These are phyloP conservation scores for Muschampia plurimacula DNA, from an alignment of 2,888 invertebrate genomes.

Conservation along the genomic window DNA sequence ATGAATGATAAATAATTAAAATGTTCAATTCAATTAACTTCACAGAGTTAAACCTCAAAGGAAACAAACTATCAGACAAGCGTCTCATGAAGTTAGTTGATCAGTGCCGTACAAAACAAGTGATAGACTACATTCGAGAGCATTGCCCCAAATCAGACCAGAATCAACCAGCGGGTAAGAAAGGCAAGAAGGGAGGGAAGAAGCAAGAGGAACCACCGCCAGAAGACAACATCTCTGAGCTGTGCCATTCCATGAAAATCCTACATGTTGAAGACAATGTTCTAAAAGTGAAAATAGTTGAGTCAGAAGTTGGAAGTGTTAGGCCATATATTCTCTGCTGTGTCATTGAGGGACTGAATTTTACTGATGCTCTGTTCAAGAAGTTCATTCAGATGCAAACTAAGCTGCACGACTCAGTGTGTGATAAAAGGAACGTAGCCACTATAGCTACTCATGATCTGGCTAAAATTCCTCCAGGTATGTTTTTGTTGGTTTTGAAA, in stretches of 20 bases:
- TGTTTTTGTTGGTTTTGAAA: slow-evolving; percentile 1
- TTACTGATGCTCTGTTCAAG: slow-evolving; percentile 88
- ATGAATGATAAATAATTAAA: no score
- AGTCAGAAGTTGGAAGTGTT: slow-evolving; percentile 85
- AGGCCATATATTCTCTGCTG: slow-evolving; percentile 91
- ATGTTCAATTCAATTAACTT: slow-evolving; percentile 36
- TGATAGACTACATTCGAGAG: slow-evolving; percentile 91
- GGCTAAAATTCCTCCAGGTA: slow-evolving; percentile 86
- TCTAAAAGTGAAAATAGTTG: slow-evolving; percentile 79
- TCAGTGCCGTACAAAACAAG: slow-evolving; percentile 90
- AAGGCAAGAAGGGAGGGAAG: slow-evolving; percentile 73
- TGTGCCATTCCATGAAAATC: slow-evolving; percentile 73
- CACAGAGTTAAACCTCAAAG: slow-evolving; percentile 89
- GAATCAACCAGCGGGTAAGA: slow-evolving; percentile 57
- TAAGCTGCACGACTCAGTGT: slow-evolving; percentile 90
- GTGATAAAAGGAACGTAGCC: slow-evolving; percentile 91
- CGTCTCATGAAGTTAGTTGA: slow-evolving; percentile 90
- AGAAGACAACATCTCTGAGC: slow-evolving; percentile 61
- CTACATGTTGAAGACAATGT: slow-evolving; percentile 81
- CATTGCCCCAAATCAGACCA: slow-evolving; percentile 83
- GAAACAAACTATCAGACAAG: slow-evolving; percentile 90
- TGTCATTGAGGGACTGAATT: slow-evolving; percentile 87
- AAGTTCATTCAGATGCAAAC: slow-evolving; percentile 93
- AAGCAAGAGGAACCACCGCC: slow-evolving; percentile 66
- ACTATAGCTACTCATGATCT: slow-evolving; percentile 95